These are phyloP conservation scores for Pluvialis apricaria DNA, from an alignment of 2,113 vertebrate genomes.

Conservation along the genomic window DNA sequence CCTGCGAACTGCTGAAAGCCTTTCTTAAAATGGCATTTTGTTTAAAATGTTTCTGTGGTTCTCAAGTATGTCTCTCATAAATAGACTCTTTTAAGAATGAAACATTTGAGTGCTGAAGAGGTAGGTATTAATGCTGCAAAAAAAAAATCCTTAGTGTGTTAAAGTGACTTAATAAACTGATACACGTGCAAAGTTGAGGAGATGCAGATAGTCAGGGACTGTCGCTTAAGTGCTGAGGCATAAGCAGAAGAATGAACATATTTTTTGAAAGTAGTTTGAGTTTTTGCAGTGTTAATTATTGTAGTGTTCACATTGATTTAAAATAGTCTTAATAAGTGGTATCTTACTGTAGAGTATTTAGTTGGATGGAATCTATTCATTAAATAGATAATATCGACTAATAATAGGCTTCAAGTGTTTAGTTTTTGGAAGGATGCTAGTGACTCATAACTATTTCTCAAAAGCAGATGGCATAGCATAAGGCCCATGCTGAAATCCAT, in stretches of 20 bases:
- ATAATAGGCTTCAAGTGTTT: background rate
- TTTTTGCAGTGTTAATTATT: background rate
- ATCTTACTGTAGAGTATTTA: background rate
- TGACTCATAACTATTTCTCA: background rate
- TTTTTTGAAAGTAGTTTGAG: background rate
- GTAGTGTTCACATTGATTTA: background rate
- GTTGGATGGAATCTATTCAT: background rate
- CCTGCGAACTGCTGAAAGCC: conserved; percentile 16
- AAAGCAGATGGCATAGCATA: background rate
- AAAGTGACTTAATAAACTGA: background rate
- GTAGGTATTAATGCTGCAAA: conserved; percentile 53
- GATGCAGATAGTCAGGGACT: background rate
- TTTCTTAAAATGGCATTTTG: background rate
- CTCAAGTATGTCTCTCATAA: conserved; percentile 13
- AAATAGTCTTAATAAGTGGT: background rate
- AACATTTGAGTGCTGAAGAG: conserved; percentile 41
- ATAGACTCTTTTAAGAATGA: conserved; percentile 24
- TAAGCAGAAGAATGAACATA: background rate
- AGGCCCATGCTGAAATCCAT: background rate
- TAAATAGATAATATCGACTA: background rate
- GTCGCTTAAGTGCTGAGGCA: background rate
- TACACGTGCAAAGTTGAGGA: background rate
- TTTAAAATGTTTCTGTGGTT: conserved; percentile 32
- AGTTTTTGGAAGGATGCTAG: background rate
- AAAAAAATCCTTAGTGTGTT: background rate